These are phyloP conservation scores for Ferdinandea cuprea DNA, from an alignment of 2,888 invertebrate genomes.

Conservation along the genomic window DNA sequence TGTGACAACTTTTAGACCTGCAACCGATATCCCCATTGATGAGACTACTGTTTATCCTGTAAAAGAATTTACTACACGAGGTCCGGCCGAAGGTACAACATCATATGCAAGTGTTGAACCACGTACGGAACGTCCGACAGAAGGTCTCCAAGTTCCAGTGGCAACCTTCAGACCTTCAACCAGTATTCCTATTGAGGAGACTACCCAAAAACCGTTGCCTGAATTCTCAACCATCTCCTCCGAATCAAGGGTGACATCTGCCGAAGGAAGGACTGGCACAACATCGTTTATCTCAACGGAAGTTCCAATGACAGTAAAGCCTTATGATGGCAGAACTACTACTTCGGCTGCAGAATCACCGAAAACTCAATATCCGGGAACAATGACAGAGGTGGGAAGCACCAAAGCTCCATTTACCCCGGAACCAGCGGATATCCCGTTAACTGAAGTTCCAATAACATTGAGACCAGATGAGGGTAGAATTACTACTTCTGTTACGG, in stretches of 20 bases:
- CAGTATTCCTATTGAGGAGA: too few species aligned
- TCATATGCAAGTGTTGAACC: too few species aligned
- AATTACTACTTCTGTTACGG: not conserved
- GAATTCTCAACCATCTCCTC: not conserved
- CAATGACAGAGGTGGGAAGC: not conserved
- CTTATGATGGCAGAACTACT: not conserved
- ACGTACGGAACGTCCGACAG: too few species aligned
- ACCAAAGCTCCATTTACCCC: not conserved
- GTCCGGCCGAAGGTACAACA: too few species aligned
- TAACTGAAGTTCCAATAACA: not conserved
- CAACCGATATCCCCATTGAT: not conserved
- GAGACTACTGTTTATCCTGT: too few species aligned
- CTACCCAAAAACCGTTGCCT: not conserved
- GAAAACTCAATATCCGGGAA: not conserved
- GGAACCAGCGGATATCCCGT: not conserved
- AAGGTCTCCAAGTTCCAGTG: too few species aligned
- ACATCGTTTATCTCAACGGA: too few species aligned
- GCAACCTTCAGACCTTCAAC: too few species aligned
- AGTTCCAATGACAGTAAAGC: not conserved
- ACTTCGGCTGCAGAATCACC: not conserved
- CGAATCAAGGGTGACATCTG: not conserved
- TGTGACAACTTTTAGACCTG: not conserved
- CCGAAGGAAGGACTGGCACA: not conserved
- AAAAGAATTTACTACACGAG: too few species aligned
- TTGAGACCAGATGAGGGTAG: not conserved